Evolutionary conservation across 2,888 invertebrate species (phyloP).

Genomic region (Nowickia ferox): DNA sequence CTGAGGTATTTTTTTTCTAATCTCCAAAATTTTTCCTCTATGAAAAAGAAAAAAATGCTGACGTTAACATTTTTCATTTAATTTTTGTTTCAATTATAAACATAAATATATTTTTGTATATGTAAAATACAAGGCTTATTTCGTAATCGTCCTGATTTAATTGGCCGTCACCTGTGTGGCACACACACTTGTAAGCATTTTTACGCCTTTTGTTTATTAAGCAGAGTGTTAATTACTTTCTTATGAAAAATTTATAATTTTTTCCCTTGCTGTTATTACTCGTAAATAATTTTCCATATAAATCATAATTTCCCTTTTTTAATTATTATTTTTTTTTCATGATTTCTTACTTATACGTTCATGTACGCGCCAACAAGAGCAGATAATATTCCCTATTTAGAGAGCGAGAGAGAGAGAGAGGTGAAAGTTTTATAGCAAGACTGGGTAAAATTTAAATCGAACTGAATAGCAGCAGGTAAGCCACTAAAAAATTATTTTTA

Average conservation of each 20-base stretch:
- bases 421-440: not conserved
- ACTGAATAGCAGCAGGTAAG: not conserved
- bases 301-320: conserved; percentile 42
- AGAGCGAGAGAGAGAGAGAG: too few species aligned
- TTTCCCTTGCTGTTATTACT: not conserved
- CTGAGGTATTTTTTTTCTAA: not conserved
- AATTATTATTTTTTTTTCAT: conserved; percentile 2
- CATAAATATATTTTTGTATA: too few species aligned
- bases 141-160: not conserved
- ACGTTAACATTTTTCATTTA: too few species aligned
- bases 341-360: not conserved
- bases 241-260: conserved; percentile 6
- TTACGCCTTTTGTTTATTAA: conserved; percentile 22
- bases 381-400: too few species aligned
- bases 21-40: not conserved
- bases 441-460: not conserved
- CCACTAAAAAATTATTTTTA: too few species aligned
- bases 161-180: not conserved
- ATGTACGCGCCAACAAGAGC: not conserved
- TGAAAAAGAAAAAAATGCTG: not conserved
- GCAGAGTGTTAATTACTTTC: conserved; percentile 32
- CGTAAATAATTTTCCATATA: conserved; percentile 28
- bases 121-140: not conserved
- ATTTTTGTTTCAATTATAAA: too few species aligned
- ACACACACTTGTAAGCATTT: not conserved